Percentiles rank a stretch among this genome's conserved stretches.
These are phyloP conservation scores for Drosophila pseudotakahashii DNA, from an alignment of 2,888 invertebrate species.

Conservation along the genomic window DNA sequence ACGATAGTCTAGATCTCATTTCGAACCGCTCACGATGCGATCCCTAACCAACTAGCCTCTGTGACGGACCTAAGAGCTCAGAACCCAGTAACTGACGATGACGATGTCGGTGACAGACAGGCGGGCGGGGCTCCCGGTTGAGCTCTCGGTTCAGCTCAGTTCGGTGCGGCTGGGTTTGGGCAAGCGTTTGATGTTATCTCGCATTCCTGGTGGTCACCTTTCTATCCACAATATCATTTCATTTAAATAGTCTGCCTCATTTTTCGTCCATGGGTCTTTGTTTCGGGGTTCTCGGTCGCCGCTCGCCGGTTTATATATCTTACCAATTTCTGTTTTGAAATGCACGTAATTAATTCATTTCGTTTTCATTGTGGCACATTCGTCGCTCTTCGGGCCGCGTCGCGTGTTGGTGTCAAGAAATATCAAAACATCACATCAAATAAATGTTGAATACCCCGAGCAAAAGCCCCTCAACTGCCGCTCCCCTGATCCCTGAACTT, in stretches of 20 bases:
- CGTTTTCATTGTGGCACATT: slow-evolving; percentile 64
- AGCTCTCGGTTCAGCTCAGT: slow-evolving; percentile 19
- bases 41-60: slow-evolving; percentile 45
- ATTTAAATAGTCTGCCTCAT: slow-evolving; percentile 75
- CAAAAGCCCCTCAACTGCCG: slow-evolving; percentile 32
- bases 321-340: slow-evolving; percentile 69
- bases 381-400: slow-evolving; percentile 71
- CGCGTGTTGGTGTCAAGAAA: slow-evolving; percentile 84
- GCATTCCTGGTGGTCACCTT: slow-evolving; percentile 82
- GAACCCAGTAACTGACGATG: slow-evolving; percentile 35
- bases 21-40: slow-evolving; percentile 15
- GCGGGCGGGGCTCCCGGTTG: slow-evolving; percentile 52
- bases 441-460: slow-evolving; percentile 81
- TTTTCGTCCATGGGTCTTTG: slow-evolving; percentile 23
- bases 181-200: slow-evolving; percentile 80
- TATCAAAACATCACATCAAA: slow-evolving; percentile 85
- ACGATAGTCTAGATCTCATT: too few species aligned
- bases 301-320: slow-evolving; percentile 33
- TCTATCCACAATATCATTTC: slow-evolving; percentile 81
- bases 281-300: slow-evolving; percentile 30
- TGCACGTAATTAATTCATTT: slow-evolving; percentile 83
- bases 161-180: slow-evolving; percentile 42
- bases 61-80: slow-evolving; percentile 52
- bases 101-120: slow-evolving; percentile 78
- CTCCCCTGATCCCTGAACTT: slow-evolving; percentile 21